phyloP scores from a whole-genome alignment of 1,140 invertebrate species.

The Drosophila pruinosa region DNA sequence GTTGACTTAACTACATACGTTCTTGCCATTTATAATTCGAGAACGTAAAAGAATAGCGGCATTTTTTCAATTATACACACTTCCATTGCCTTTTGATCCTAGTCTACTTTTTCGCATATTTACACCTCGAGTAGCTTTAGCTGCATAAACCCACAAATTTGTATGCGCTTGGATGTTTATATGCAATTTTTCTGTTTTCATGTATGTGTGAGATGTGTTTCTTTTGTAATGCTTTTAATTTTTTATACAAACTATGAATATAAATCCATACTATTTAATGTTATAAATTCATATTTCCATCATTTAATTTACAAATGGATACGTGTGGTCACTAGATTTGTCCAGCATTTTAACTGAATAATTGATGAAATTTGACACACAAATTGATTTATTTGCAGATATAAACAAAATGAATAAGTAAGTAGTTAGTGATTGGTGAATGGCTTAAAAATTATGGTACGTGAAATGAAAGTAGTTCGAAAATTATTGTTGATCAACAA shows the following conservation, averaged over 20 bases:
- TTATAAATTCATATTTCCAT: conserved; percentile 66
- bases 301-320: conserved; percentile 69
- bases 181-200: background rate
- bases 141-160: background rate
- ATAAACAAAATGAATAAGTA: conserved; percentile 23
- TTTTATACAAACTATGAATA: conserved; percentile 12
- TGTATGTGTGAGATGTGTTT: no score
- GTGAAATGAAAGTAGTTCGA: conserved; percentile 27
- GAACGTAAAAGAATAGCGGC: background rate
- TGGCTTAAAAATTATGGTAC: conserved; percentile 26
- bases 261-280: conserved; percentile 65
- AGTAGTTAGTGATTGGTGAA: background rate
- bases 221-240: conserved; percentile 32
- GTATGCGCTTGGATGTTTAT: background rate
- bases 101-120: conserved; percentile 50
- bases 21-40: background rate
- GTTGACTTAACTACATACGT: conserved; percentile 48
- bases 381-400: conserved; percentile 61
- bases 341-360: conserved; percentile 66
- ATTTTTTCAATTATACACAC: conserved; percentile 40
- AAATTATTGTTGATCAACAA: conserved; percentile 63
- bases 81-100: conserved; percentile 39
- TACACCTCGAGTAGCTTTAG: conserved; percentile 16
- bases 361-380: conserved; percentile 66
- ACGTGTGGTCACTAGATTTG: conserved; percentile 64